These are phyloP conservation scores for Chironomus riparius DNA, from an alignment of 2,888 invertebrate species.

Conservation along the genomic window DNA sequence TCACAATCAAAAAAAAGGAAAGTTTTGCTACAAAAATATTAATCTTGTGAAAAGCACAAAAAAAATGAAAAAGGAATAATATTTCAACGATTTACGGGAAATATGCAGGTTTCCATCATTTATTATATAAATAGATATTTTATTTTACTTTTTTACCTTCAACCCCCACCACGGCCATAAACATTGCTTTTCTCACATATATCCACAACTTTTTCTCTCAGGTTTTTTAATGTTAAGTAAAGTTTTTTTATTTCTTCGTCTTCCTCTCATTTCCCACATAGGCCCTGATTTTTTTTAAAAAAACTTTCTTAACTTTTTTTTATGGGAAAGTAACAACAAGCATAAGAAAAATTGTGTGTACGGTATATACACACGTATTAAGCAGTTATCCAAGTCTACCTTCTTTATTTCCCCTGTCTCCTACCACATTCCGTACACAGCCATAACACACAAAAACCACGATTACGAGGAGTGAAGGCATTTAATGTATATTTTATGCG, in stretches of 20 bases:
- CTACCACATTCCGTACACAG: not conserved
- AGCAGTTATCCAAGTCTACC: not conserved
- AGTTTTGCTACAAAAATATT: constrained; percentile 6
- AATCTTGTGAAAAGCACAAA: not conserved
- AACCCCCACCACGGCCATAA: not conserved
- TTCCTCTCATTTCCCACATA: not conserved
- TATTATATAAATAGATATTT: constrained; percentile 21
- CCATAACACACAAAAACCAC: not conserved
- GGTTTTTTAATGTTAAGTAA: not conserved
- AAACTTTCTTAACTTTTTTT: not conserved
- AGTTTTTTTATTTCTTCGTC: not conserved
- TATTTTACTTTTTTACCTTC: not conserved
- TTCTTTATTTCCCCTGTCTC: not conserved
- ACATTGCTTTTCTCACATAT: not conserved
- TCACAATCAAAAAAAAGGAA: not conserved
- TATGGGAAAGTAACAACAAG: not conserved
- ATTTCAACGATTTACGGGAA: constrained; percentile 10
- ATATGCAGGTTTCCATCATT: constrained; percentile 17
- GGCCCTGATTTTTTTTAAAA: not conserved
- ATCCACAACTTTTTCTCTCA: too few species aligned
- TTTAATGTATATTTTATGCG: not conserved
- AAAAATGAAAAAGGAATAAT: not conserved
- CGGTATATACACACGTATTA: not conserved
- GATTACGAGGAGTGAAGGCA: not conserved
- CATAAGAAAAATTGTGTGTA: not conserved